phyloP scores from a whole-genome alignment of 1,140 invertebrate genomes.

The Drosophila lacertosa region DNA sequence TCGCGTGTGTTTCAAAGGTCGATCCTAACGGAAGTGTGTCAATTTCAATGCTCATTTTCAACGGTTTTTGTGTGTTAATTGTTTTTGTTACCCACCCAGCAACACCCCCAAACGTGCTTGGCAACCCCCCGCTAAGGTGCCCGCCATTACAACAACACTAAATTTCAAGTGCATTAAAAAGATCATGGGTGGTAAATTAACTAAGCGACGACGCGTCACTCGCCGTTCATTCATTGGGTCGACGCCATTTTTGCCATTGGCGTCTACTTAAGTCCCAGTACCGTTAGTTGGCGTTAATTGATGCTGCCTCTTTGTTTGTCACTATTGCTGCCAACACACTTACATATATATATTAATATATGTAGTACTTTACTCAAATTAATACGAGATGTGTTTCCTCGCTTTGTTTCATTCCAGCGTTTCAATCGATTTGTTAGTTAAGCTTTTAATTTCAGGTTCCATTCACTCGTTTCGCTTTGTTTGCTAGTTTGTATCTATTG shows the following conservation, averaged over 20 bases:
- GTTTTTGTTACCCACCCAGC: constrained; percentile 32
- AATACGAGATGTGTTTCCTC: constrained; percentile 6
- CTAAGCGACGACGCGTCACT: constrained; percentile 61
- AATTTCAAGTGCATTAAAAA: constrained; percentile 80
- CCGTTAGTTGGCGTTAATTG: constrained; percentile 72
- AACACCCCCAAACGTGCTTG: background rate
- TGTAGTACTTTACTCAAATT: background rate
- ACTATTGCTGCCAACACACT: constrained; percentile 53
- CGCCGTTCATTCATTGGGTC: constrained; percentile 14
- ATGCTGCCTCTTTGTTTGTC: constrained; percentile 55
- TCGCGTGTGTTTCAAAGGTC: constrained; percentile 1
- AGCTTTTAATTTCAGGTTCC: background rate
- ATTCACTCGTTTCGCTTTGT: background rate
- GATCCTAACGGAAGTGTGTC: constrained; percentile 65
- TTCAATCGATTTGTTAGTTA: background rate
- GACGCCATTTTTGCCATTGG: constrained; percentile 26
- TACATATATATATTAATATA: constrained; percentile 5
- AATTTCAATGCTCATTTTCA: constrained; percentile 54
- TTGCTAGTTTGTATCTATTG: background rate
- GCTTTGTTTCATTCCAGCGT: background rate
- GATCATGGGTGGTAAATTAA: constrained; percentile 82
- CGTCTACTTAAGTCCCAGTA: constrained; percentile 43
- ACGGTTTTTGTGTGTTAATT: constrained; percentile 72
- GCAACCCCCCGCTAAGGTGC: constrained; percentile 11
- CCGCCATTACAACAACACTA: constrained; percentile 46